These are phyloP conservation scores for Fistularia tabacaria DNA, from an alignment of 2,797 vertebrate species.

Conservation along the genomic window DNA sequence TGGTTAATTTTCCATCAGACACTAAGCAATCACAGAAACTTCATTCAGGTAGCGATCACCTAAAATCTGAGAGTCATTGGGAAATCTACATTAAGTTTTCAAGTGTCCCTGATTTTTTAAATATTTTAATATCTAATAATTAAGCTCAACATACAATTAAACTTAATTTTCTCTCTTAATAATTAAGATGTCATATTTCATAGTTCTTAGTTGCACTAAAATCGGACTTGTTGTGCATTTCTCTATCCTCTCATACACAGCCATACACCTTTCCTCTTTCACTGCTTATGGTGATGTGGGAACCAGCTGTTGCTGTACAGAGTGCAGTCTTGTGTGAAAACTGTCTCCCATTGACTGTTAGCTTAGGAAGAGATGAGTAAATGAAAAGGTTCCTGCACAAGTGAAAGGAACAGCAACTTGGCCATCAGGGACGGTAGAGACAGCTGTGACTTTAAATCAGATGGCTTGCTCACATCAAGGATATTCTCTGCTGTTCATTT, in stretches of 20 bases:
- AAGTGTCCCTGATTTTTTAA: too few relatives aligned
- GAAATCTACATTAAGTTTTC: too few relatives aligned
- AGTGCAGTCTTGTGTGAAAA: slow-evolving; percentile 64
- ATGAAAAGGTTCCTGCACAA: slow-evolving; percentile 18
- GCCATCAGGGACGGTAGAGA: neutral
- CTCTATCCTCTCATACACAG: neutral
- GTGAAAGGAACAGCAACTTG: slow-evolving; percentile 14
- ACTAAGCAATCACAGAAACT: too few relatives aligned
- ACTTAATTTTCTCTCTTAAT: neutral
- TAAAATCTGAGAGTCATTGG: too few relatives aligned
- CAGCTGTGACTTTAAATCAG: slow-evolving; percentile 34
- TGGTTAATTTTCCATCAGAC: too few relatives aligned
- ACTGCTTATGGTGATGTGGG: slow-evolving; percentile 58
- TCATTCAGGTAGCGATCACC: too few relatives aligned
- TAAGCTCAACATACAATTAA: too few relatives aligned
- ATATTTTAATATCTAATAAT: too few relatives aligned
- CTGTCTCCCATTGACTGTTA: slow-evolving; percentile 41
- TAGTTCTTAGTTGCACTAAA: neutral
- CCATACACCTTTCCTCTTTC: slow-evolving; percentile 12
- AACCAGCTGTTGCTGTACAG: slow-evolving; percentile 54
- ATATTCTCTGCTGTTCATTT: slow-evolving; percentile 32
- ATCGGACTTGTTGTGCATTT: slow-evolving; percentile 2
- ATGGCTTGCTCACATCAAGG: slow-evolving; percentile 25
- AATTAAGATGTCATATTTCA: neutral
- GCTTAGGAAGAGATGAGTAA: slow-evolving; percentile 38